Evolutionary conservation across 2,888 invertebrate species (phyloP).

Genomic region (Lottia gigantea): DNA sequence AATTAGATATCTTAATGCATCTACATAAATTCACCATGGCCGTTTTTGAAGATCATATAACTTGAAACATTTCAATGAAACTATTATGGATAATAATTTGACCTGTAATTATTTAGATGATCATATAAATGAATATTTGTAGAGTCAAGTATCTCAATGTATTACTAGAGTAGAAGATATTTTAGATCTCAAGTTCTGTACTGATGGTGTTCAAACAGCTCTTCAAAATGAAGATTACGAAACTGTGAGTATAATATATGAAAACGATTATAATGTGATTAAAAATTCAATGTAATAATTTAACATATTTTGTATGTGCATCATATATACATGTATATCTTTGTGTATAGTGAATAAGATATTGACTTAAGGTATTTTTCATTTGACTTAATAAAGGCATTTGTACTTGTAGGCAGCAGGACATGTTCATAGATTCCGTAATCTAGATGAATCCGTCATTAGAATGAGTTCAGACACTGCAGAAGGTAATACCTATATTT

Average conservation of each 20-base stretch:
- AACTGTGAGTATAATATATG: constrained; percentile 49
- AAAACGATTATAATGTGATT: too few relatives aligned
- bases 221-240: constrained; percentile 96
- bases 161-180: constrained; percentile 94
- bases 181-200: constrained; percentile 93
- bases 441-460: constrained; percentile 88
- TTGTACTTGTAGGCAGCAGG: constrained; percentile 78
- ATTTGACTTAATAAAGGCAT: background rate
- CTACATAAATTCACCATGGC: too few relatives aligned
- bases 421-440: constrained; percentile 92
- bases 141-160: constrained; percentile 92
- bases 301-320: background rate
- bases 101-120: too few relatives aligned
- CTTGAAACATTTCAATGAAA: too few relatives aligned
- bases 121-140: constrained; percentile 39
- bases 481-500: constrained; percentile 68
- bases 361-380: background rate
- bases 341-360: too few relatives aligned
- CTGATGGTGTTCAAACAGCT: constrained; percentile 96
- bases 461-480: constrained; percentile 83
- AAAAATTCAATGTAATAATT: background rate
- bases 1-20: too few relatives aligned
- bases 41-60: too few relatives aligned
- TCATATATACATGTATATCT: too few relatives aligned
- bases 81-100: too few relatives aligned